Conservation (phyloP, 1,140 invertebrate species). For the Drosophila neocordata region DNA sequence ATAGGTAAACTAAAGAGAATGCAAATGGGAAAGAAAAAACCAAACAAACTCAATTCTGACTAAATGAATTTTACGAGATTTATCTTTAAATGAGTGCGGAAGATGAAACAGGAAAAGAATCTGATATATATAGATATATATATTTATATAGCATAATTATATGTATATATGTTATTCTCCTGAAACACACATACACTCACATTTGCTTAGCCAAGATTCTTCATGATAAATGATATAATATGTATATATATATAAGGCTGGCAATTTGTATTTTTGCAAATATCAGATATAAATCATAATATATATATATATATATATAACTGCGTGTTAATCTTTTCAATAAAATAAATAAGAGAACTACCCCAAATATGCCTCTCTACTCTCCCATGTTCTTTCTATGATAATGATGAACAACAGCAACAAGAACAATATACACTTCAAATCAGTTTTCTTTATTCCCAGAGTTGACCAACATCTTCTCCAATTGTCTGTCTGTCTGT, state of each 20-base stretch:
- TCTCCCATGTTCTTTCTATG: constrained; percentile 57
- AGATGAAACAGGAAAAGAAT: constrained; percentile 33
- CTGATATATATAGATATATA: constrained; percentile 41
- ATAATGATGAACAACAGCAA: constrained; percentile 4
- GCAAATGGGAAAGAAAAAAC: no score
- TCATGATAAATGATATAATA: constrained; percentile 51
- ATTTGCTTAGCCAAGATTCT: constrained; percentile 2
- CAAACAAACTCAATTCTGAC: no score
- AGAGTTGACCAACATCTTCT: not conserved
- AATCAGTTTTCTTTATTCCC: no score
- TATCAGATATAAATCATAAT: constrained; percentile 66
- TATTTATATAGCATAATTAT: constrained; percentile 5
- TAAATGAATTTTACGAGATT: no score
- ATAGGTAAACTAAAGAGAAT: no score
- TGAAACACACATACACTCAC: constrained; percentile 9
- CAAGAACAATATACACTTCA: no score
- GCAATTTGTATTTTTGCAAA: constrained; percentile 72
- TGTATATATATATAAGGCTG: constrained; percentile 58
- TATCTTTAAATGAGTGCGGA: constrained; percentile 21
- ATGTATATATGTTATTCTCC: constrained; percentile 14
- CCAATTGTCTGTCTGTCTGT: constrained; percentile 8
- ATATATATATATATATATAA: no score
- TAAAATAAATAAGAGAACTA: constrained; percentile 49
- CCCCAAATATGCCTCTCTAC: not conserved
- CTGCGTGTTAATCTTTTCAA: constrained; percentile 68